Base-by-base conservation (phyloP, 1,140 invertebrate genomes). In the Aradophagus sp. region DNA sequence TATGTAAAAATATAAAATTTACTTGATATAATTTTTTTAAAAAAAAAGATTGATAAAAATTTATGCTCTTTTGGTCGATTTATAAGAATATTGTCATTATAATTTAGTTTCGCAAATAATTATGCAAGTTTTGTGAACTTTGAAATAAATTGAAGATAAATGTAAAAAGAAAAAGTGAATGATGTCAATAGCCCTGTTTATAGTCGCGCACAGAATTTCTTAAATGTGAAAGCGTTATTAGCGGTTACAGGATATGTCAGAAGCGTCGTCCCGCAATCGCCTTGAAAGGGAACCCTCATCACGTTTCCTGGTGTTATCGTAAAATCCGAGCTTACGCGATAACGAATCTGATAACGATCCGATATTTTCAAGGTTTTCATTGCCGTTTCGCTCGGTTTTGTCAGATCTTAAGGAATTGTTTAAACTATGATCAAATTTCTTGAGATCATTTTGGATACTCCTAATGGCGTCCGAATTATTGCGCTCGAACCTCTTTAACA, bases 381-480 rank as follows among this genome's bases (percentile, higher is more conserved):
- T 82, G 8, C 65, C 80, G 10, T 80, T 81, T 35, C 58, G 78
- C 36, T 83, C 80, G 13, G 59, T 65, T 53, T 75, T 80, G 20
- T 82, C 82, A 66, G 76, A 78, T 74, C 76, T 80, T 67, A 81
- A 62, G 8, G 77, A 77, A 65, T 77, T 81, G 38, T 76, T 80
- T 67, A 82, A 74, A 59, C 77, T 82, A 68, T 80, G 74, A 68
- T 81, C 82, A 23, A 77, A 80, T 59, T 78, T 81, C 39, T 77
- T 83, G 74, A 82, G 78, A 83, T 84, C 80, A 65, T 81, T 84
- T 38, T 82, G 81, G 31, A 81, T 79, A 66, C 80, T 81, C 32
- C 72, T 62, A 20, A 84, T 74, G 20, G 74, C 73, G 34, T 82
- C 79, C 11, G 75, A 41, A 12, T 48, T 79, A 23, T 67, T 80